These are phyloP conservation scores for Palythoa heliodiscus DNA, from an alignment of 92 coral and sea anemone genomes.

Conservation along the genomic window DNA sequence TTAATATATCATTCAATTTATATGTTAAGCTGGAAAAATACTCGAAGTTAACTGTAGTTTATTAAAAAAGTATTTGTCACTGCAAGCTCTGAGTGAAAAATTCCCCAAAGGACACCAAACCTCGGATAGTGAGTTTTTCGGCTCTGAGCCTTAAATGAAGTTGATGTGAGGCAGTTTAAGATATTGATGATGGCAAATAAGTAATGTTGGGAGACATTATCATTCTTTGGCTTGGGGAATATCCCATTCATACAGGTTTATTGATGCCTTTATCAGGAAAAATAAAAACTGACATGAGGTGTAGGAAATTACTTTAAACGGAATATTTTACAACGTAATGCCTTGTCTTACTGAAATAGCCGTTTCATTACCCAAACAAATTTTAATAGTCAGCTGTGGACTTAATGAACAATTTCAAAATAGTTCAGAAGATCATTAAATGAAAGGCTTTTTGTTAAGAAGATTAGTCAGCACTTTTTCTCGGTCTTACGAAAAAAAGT, in stretches of 20 bases:
- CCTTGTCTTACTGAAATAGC: background rate
- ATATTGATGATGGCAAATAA: background rate
- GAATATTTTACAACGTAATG: background rate
- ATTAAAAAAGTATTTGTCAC: background rate
- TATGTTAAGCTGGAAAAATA: slow-evolving; percentile 19
- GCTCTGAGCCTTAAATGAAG: background rate
- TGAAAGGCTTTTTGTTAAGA: background rate
- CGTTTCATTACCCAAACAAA: background rate
- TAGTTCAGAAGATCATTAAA: background rate
- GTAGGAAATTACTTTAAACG: background rate
- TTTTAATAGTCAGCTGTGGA: background rate
- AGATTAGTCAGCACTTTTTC: slow-evolving; percentile 6
- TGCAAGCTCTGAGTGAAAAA: background rate
- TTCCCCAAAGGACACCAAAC: background rate
- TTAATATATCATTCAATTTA: slow-evolving; percentile 12
- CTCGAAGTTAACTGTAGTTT: background rate
- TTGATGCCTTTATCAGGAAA: background rate
- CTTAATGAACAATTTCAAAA: background rate
- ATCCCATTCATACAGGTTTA: background rate
- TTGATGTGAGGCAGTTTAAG: background rate
- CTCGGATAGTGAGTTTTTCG: background rate
- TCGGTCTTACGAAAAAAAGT: background rate
- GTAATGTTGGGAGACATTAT: background rate
- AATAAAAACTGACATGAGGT: background rate
- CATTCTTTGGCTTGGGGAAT: background rate